Evolutionary conservation across 2,888 invertebrate genomes (phyloP).

Genomic region (Stenchaetothrips biformis): DNA sequence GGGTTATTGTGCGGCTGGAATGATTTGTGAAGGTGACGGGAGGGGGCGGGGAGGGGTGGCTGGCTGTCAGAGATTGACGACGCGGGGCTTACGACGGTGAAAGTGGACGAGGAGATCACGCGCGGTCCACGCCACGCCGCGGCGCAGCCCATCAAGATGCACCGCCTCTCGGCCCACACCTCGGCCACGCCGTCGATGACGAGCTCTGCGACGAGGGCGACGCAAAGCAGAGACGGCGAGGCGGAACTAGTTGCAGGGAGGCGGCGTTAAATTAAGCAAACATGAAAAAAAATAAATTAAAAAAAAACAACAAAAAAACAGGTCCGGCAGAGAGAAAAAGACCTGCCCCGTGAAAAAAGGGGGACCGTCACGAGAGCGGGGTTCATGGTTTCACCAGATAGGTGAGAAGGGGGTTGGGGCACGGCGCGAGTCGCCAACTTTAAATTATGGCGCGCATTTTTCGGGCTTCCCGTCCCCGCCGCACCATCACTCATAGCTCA

Average conservation of each 20-base stretch:
- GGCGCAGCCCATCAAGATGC: neutral
- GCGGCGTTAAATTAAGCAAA: neutral
- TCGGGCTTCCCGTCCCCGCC: slow-evolving; percentile 10
- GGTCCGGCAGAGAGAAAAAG: neutral
- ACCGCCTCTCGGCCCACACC: neutral
- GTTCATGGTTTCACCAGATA: neutral
- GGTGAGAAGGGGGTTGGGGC: neutral
- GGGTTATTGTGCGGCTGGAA: slow-evolving; percentile 5
- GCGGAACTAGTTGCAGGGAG: neutral
- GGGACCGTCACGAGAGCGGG: neutral
- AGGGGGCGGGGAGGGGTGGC: neutral
- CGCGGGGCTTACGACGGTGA: slow-evolving; percentile 9
- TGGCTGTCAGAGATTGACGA: slow-evolving; percentile 19
- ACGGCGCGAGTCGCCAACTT: neutral
- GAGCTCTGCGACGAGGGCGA: neutral
- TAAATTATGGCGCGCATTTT: slow-evolving; percentile 22
- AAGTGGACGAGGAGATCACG: neutral
- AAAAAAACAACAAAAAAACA: neutral
- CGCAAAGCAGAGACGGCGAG: no score
- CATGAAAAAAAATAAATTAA: neutral
- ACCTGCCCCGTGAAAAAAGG: neutral
- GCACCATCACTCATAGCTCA: neutral
- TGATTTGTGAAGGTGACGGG: slow-evolving; percentile 3
- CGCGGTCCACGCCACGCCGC: neutral
- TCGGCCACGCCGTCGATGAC: neutral